Conservation (phyloP, 2,888 invertebrate genomes). For the Glaucopsyche alexis region DNA sequence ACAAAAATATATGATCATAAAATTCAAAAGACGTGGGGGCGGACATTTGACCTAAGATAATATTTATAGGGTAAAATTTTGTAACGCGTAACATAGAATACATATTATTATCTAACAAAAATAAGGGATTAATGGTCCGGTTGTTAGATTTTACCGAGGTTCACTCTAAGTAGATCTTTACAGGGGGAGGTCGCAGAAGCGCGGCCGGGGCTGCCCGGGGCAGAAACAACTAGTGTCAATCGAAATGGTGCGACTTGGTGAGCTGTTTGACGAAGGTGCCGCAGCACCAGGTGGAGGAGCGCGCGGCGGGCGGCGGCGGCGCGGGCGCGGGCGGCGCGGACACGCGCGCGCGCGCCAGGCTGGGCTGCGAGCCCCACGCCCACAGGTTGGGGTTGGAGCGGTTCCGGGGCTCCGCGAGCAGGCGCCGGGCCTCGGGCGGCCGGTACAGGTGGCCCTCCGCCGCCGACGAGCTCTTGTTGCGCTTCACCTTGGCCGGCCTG, state of each 20-base stretch:
- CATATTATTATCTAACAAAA: conserved; percentile 5
- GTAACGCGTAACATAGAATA: conserved; percentile 13
- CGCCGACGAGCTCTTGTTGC: conserved; percentile 75
- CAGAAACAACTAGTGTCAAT: conserved; percentile 69
- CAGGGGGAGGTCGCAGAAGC: neutral
- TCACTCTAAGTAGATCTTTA: no score
- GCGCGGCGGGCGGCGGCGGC: conserved; percentile 67
- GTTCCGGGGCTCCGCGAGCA: conserved; percentile 67
- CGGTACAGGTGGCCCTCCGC: conserved; percentile 65
- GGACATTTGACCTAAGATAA: conserved; percentile 13
- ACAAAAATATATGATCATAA: neutral
- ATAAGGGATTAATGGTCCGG: neutral
- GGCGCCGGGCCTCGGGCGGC: conserved; percentile 61
- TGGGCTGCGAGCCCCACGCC: conserved; percentile 62
- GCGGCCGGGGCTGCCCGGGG: neutral
- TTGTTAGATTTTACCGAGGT: neutral
- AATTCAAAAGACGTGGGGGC: conserved; percentile 7
- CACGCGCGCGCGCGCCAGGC: conserved; percentile 50
- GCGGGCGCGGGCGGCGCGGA: conserved; percentile 51
- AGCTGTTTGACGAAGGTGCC: conserved; percentile 89
- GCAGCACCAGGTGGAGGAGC: conserved; percentile 88
- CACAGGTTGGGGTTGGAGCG: conserved; percentile 74
- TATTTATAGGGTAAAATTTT: neutral
- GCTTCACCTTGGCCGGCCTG: conserved; percentile 65
- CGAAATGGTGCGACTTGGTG: conserved; percentile 87